Evolutionary conservation across 1,140 invertebrate species (phyloP), one percentile per base, ranked within the genome.

Genomic region (Lysiphlebus fabarum): DNA sequence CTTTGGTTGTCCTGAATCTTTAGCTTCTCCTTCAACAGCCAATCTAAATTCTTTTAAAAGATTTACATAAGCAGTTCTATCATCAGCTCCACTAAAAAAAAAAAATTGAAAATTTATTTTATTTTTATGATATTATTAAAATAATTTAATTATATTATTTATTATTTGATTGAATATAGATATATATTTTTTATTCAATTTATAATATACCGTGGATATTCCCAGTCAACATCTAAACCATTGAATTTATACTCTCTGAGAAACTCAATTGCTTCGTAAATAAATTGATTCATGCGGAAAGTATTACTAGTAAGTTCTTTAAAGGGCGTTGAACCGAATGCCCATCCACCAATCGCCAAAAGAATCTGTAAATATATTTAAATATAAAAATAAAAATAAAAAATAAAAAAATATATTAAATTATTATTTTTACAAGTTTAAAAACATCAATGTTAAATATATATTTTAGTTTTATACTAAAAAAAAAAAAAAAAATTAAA

Each of bases 221-320:
- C 94, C 95, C 95, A 98, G 70, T 97, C 94, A 1, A 98, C 89
- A 66, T 98, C 95, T n/a, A 96, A 77, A 6, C 95, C 95, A 70
- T 98, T 95, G 72, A 98, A 96, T 74, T 93, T 89, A 65, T 92
- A 90, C 70, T 93, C 90, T 33, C 95, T 83, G 3, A 98, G 81
- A 79, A 95, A 97, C 66, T 95, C 92, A 43, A 96, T 93, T 6
- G 92, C 89, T 70, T 95, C 91, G 69, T 95, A 95, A 4, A 95
- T 92, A 68, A 98, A 98, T 68, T 94, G 90, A 70, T 95, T 95
- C 91, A 95, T 95, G 40, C 92, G 84, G 83, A 92, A 94, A 4
- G 90, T 87, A 69, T 93, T 95, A 42, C 90, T 88, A 0, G 93
- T 95, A 2, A 96, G 82, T 75, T 93, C 91, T 79, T 92, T 94